A percentile compares a stretch with the other conserved stretches of the same genome.
These are phyloP conservation scores for Tenodera sinensis DNA, from an alignment of 2,888 invertebrate genomes.

Conservation along the genomic window DNA sequence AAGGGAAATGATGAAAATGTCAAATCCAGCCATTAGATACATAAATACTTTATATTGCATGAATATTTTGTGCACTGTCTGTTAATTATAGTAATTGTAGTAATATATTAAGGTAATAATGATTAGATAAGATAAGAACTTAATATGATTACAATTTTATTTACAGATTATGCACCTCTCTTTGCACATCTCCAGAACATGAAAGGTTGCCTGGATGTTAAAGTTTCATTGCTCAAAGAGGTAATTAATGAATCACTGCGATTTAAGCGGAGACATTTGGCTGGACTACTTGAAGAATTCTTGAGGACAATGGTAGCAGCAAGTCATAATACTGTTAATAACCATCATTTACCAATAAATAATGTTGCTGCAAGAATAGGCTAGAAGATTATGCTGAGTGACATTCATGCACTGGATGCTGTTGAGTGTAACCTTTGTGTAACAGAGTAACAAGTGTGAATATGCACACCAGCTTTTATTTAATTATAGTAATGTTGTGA, in stretches of 20 bases:
- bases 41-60: too few species aligned
- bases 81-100: too few species aligned
- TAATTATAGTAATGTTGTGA: not conserved
- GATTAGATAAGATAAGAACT: not conserved
- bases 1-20: too few species aligned
- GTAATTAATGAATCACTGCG: constrained; percentile 72
- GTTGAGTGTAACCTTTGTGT: not conserved
- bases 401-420: not conserved
- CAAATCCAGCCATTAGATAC: too few species aligned
- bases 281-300: constrained; percentile 64
- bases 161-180: constrained; percentile 66
- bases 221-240: constrained; percentile 66
- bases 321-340: not conserved
- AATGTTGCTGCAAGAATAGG: constrained; percentile 10
- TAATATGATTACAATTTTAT: constrained; percentile 34
- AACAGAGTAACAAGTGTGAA: not conserved
- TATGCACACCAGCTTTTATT: not conserved
- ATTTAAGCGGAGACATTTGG: constrained; percentile 71
- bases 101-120: too few species aligned
- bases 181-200: constrained; percentile 67
- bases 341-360: constrained; percentile 6
- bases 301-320: constrained; percentile 16
- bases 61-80: too few species aligned
- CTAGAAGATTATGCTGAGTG: not conserved
- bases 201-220: constrained; percentile 64